These are phyloP conservation scores for Pemphigus obesinymphae DNA, from an alignment of 1,140 invertebrate species.

Conservation along the genomic window DNA sequence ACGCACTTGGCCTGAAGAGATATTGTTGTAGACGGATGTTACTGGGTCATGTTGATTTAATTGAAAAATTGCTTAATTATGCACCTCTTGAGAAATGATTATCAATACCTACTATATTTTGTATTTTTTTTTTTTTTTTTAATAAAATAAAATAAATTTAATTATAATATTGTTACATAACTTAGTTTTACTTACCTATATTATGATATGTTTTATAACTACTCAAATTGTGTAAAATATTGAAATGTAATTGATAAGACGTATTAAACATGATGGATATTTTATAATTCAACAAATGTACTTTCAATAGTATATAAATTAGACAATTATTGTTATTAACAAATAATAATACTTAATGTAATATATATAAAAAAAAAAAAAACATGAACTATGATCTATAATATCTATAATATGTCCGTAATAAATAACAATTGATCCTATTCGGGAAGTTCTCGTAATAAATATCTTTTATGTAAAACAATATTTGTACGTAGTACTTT, in stretches of 20 bases:
- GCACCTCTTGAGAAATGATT: conserved; percentile 85
- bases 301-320: too few species aligned
- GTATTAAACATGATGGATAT: too few species aligned
- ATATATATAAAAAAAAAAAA: not conserved
- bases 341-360: not conserved
- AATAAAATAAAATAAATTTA: not conserved
- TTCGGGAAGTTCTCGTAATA: not conserved
- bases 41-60: conserved; percentile 96
- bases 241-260: too few species aligned
- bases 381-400: not conserved
- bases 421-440: not conserved
- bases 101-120: not conserved
- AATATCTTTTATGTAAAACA: not conserved
- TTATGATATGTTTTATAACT: too few species aligned
- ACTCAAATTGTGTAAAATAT: too few species aligned
- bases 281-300: too few species aligned
- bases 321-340: too few species aligned
- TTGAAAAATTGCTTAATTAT: conserved; percentile 98
- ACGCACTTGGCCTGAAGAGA: conserved; percentile 92
- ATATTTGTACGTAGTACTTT: not conserved
- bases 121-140: not conserved
- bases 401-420: not conserved
- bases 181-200: too few species aligned
- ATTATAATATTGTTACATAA: too few species aligned
- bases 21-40: conserved; percentile 98